Conservation (phyloP, 2,797 vertebrate species). For the Distichodus sexfasciatus region DNA sequence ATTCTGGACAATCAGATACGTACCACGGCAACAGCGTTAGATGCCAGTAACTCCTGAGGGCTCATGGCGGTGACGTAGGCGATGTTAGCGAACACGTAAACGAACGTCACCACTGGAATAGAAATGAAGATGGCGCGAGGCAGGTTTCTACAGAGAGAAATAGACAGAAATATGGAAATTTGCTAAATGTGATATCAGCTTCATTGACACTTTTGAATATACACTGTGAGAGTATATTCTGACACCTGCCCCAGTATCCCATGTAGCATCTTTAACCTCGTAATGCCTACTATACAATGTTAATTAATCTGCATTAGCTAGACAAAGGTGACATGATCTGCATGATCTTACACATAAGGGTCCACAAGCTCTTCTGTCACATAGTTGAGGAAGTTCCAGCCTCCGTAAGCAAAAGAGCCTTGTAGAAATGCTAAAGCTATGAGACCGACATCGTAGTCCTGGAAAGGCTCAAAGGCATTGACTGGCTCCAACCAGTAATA, state of each 20-base stretch:
- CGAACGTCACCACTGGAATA: constrained; percentile 91
- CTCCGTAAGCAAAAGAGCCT: constrained; percentile 91
- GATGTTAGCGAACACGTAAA: constrained; percentile 93
- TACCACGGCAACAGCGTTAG: constrained; percentile 94
- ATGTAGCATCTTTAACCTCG: too few relatives aligned
- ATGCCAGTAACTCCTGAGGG: constrained; percentile 88
- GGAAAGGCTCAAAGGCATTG: constrained; percentile 87
- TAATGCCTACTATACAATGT: too few relatives aligned
- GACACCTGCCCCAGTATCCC: too few relatives aligned
- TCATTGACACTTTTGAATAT: too few relatives aligned
- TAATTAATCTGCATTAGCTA: too few relatives aligned
- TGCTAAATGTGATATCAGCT: too few relatives aligned
- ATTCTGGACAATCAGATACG: constrained; percentile 44
- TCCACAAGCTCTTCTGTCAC: constrained; percentile 93
- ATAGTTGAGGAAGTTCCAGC: constrained; percentile 97
- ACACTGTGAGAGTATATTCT: too few relatives aligned
- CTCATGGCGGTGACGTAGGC: constrained; percentile 95
- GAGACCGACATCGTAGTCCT: constrained; percentile 84
- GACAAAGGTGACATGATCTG: not conserved
- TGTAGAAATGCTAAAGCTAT: constrained; percentile 90
- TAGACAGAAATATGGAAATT: too few relatives aligned
- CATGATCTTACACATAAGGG: constrained; percentile 83
- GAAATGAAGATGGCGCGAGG: constrained; percentile 95
- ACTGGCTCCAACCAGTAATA: constrained; percentile 91
- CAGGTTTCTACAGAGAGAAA: constrained; percentile 78